These are phyloP conservation scores for Junco hyemalis DNA, from an alignment of 2,113 vertebrate genomes.

Conservation along the genomic window DNA sequence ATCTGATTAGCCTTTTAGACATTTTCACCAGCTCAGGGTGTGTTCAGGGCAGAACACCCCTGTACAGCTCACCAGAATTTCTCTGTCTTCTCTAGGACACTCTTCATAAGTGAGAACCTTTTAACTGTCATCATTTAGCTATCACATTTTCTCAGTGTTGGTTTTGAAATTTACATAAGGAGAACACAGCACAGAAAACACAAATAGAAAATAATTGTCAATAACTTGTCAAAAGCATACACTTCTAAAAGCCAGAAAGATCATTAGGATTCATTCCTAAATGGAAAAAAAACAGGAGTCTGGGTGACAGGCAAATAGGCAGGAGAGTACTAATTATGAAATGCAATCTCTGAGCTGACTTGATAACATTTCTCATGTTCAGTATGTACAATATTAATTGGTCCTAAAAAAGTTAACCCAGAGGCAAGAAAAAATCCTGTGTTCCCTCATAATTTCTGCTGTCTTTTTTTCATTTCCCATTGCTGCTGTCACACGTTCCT, in stretches of 20 bases:
- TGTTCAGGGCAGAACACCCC: neutral
- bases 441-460: neutral
- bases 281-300: neutral
- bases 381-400: neutral
- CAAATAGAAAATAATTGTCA: neutral
- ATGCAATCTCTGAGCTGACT: neutral
- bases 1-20: neutral
- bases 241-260: neutral
- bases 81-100: neutral
- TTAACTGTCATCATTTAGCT: neutral
- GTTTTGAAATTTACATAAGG: neutral
- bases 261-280: neutral
- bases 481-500: neutral
- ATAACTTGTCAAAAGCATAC: neutral
- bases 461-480: neutral
- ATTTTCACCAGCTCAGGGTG: neutral
- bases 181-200: neutral
- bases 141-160: neutral
- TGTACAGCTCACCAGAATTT: neutral
- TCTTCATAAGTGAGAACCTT: neutral
- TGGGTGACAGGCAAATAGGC: neutral
- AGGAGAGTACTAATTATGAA: neutral
- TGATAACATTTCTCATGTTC: neutral
- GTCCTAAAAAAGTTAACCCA: neutral
- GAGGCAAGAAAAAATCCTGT: neutral